Evolutionary conservation across 1,140 invertebrate genomes (phyloP), one percentile per base, ranked within the genome.

Genomic region (Zaprionus capensis): DNA sequence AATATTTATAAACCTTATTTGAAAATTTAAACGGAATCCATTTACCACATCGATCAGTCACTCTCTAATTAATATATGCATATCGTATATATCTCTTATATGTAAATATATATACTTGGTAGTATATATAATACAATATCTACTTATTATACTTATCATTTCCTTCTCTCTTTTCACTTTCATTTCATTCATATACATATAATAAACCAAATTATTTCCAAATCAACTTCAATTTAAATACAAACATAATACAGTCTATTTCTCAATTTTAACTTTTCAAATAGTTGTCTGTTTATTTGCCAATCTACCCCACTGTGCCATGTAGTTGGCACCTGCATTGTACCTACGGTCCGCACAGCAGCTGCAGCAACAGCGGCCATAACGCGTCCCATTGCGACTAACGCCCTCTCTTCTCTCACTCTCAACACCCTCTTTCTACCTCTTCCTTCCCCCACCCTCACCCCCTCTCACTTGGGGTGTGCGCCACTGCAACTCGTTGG

Each of bases 241-340:
- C 2, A 11, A 31, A 11, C 2, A 31, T 31, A 31, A 9, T 31
- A 31, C 31, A 31, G 31, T 31, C 3, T 0, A 31, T 31, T 31
- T 11, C 31, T 9, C 31, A 51, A 11, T 22, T 51, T 22, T 20
- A 22, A 20, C 26, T 9, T 2, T 31, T 31, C 11, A 31, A 31
- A 31, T 31, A 31, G 31, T 31, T 31, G 31, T 31, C 31, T 11
- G 31, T 31, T 11, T 20, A 57, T 22, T 41, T 59, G 20, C 4
- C 15, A 5, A 14, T 36, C 38, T 44, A 14, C 36, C 5, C 69
- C 62, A 65, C 59, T 71, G 51, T 64, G 3, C 31, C 6, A 24
- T 44, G 72, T 71, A 64, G 53, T 58, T 70, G 38, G 34, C 67
- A 75, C 67, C 72, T 75, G 67, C 67, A 64, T 75, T 75, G 59